Conservation (phyloP, 1,140 invertebrate genomes). For the Artemia franciscana region DNA sequence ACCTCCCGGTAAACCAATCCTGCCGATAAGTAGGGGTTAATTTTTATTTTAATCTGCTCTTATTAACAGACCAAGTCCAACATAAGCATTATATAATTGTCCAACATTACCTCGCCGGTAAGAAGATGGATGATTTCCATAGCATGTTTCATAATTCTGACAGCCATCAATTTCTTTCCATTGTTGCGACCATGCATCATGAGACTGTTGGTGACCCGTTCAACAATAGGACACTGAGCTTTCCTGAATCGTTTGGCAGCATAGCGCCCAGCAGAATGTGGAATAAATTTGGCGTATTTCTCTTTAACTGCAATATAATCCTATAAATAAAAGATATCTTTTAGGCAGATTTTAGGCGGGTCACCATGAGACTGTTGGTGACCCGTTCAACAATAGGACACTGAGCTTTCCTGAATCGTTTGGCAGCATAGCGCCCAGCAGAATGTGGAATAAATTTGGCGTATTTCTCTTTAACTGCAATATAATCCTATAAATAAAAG, state of each 20-base stretch:
- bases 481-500: slow-evolving; percentile 89
- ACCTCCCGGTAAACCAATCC: no score
- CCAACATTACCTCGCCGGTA: slow-evolving; percentile 80
- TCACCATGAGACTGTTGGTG: slow-evolving; percentile 93
- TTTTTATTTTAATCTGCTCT: no score
- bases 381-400: slow-evolving; percentile 98
- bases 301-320: slow-evolving; percentile 98
- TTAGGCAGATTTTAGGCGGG: no score
- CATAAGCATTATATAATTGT: no score
- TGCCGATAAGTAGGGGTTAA: no score
- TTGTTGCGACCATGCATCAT: slow-evolving; percentile 99
- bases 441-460: slow-evolving; percentile 96
- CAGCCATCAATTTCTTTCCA: slow-evolving; percentile 97
- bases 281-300: slow-evolving; percentile 93
- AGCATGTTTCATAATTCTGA: slow-evolving; percentile 94
- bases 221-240: slow-evolving; percentile 97
- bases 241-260: slow-evolving; percentile 97
- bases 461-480: slow-evolving; percentile 93
- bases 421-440: slow-evolving; percentile 91
- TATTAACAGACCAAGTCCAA: no score
- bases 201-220: slow-evolving; percentile 84
- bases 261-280: slow-evolving; percentile 91
- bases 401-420: slow-evolving; percentile 94
- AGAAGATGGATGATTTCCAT: slow-evolving; percentile 99
- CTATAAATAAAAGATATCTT: no score